These are phyloP conservation scores for Gulo gulo DNA, from an alignment of 2,113 vertebrate genomes.

Conservation along the genomic window DNA sequence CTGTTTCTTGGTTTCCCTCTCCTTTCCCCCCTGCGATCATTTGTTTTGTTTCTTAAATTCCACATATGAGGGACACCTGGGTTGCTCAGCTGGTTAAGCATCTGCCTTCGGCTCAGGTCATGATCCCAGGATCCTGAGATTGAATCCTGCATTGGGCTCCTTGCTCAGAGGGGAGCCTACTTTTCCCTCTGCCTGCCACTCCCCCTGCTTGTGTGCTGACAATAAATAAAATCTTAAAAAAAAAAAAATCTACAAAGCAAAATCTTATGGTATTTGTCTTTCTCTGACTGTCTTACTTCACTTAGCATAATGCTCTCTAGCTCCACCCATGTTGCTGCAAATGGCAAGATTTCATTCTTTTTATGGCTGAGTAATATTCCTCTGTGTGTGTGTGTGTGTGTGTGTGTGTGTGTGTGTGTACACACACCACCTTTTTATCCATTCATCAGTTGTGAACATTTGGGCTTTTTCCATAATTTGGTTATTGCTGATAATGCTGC, in stretches of 20 bases:
- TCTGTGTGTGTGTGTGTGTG: not conserved
- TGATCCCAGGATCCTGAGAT: too few relatives aligned
- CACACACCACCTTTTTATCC: not conserved
- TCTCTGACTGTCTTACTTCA: not conserved
- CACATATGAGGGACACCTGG: not conserved
- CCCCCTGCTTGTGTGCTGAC: too few relatives aligned
- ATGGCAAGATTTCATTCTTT: not conserved
- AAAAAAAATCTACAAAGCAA: not conserved
- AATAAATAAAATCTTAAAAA: too few relatives aligned
- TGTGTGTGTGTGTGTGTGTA: not conserved
- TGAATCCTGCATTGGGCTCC: too few relatives aligned
- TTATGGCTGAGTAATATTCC: not conserved
- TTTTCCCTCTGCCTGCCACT: too few relatives aligned
- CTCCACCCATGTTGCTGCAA: not conserved
- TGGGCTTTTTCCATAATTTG: not conserved
- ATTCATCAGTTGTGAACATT: not conserved
- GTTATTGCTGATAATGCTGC: not conserved
- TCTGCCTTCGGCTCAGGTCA: too few relatives aligned
- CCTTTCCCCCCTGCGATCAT: not conserved
- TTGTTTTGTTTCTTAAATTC: not conserved
- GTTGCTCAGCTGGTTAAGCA: too few relatives aligned
- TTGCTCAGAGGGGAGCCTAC: too few relatives aligned
- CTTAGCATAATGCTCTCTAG: not conserved
- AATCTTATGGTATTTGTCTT: not conserved
- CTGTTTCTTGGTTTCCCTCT: not conserved